These are phyloP conservation scores for Lota lota DNA, from an alignment of 2,113 vertebrate species.

Conservation along the genomic window DNA sequence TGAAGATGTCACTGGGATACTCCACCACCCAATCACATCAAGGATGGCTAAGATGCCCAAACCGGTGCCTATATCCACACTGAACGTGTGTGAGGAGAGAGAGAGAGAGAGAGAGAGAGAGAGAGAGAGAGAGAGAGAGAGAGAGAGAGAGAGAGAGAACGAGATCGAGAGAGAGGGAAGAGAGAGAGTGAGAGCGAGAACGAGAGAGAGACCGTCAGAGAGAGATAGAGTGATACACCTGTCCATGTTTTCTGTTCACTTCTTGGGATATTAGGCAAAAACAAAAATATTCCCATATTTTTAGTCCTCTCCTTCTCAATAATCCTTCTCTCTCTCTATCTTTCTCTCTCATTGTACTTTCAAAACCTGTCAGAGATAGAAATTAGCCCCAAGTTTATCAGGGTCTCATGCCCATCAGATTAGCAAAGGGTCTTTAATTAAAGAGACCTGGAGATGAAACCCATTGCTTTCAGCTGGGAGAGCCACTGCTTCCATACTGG, in stretches of 20 bases:
- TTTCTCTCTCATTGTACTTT: not conserved
- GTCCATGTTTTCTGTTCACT: conserved; percentile 5
- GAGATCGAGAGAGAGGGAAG: no score
- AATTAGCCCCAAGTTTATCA: not conserved
- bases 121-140: not conserved
- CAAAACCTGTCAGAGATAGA: not conserved
- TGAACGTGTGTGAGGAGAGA: not conserved
- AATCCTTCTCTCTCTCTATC: not conserved
- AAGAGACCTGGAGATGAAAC: conserved; percentile 42
- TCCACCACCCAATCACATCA: conserved; percentile 15
- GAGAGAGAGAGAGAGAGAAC: no score
- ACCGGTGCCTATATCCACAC: conserved; percentile 4
- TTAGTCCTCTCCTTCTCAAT: not conserved
- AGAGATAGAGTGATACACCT: conserved; percentile 52
- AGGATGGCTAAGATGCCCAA: conserved; percentile 1
- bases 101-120: conserved; percentile 5
- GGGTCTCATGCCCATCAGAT: conserved; percentile 34
- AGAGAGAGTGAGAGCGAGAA: no score
- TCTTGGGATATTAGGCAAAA: not conserved
- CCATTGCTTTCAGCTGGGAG: conserved; percentile 41
- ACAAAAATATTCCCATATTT: not conserved
- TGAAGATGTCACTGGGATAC: conserved; percentile 6
- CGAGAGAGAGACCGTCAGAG: no score
- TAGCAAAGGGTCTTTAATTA: conserved; percentile 37
- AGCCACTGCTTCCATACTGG: no score